Conservation (phyloP, 2,888 invertebrate genomes). For the Choristoneura rosaceana region DNA sequence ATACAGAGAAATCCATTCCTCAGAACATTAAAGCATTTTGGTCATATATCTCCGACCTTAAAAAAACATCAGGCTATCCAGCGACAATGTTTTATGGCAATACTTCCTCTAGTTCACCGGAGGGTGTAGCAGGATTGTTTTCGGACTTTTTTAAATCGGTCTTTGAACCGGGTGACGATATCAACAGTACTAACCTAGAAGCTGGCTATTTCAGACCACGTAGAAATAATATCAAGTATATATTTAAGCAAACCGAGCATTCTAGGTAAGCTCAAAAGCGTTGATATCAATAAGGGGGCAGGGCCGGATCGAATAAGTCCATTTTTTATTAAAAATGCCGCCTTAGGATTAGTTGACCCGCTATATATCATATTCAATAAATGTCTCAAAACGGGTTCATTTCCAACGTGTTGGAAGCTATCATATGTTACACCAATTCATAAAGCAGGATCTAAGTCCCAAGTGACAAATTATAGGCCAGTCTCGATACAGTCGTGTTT, state of each 20-base stretch:
- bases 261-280: neutral
- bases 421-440: neutral
- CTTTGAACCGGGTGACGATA: neutral
- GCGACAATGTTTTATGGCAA: conserved; percentile 6
- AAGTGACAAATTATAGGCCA: conserved; percentile 7
- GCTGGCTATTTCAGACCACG: too few relatives aligned
- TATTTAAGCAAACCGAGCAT: neutral
- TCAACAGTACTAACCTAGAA: neutral
- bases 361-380: conserved; percentile 8
- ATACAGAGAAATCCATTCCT: neutral
- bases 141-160: neutral
- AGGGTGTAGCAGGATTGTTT: neutral
- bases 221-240: neutral
- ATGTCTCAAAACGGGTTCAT: neutral
- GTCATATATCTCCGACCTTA: neutral
- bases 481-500: conserved; percentile 11
- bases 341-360: neutral
- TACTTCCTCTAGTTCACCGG: neutral
- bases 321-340: neutral
- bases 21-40: conserved; percentile 12
- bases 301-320: conserved; percentile 1
- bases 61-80: neutral
- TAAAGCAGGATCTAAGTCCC: conserved; percentile 1
- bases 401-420: neutral
- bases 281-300: neutral